phyloP scores from a whole-genome alignment of 1,140 invertebrate genomes.

The Rhagoletis zephyria region DNA sequence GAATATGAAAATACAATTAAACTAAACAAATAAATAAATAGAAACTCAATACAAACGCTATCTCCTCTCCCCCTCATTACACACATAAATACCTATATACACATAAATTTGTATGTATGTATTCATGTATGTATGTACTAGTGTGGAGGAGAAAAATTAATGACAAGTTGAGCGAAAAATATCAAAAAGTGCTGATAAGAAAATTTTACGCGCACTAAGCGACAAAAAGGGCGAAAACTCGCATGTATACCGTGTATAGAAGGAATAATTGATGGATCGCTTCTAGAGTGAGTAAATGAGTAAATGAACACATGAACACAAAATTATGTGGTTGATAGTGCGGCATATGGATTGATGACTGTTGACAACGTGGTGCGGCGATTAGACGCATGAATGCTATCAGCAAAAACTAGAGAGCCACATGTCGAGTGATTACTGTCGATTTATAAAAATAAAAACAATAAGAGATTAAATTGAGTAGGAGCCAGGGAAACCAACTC shows the following conservation, averaged over 20 bases:
- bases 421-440: conserved; percentile 46
- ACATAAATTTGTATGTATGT: too few species aligned
- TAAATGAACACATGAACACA: neutral
- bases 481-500: too few species aligned
- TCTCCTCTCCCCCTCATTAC: neutral
- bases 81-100: neutral
- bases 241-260: conserved; percentile 26
- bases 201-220: conserved; percentile 35
- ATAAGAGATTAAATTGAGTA: neutral
- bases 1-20: neutral
- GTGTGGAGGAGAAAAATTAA: too few species aligned
- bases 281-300: neutral
- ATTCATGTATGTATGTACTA: too few species aligned
- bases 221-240: conserved; percentile 28
- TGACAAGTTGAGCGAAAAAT: neutral
- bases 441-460: conserved; percentile 11
- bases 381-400: neutral
- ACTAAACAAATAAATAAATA: neutral
- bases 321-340: neutral
- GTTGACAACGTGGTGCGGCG: neutral
- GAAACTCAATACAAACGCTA: neutral
- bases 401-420: neutral
- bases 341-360: neutral
- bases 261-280: conserved; percentile 14
- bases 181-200: conserved; percentile 47